A percentile compares a stretch with the other conserved stretches of the same genome.
phyloP scores from a whole-genome alignment of 2,888 invertebrate species.

The Epiblema foenella region DNA sequence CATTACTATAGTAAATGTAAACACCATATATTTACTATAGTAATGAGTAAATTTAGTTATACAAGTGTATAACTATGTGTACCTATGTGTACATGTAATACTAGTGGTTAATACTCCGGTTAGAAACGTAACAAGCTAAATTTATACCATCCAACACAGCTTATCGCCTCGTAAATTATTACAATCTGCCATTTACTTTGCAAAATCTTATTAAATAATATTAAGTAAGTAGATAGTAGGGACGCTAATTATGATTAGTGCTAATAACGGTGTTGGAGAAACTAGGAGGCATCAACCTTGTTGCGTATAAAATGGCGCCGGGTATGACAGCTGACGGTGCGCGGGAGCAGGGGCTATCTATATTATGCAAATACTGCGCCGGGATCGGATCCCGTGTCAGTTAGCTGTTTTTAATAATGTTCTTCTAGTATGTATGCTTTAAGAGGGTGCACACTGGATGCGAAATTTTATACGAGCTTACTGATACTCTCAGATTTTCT shows the following conservation, averaged over 20 bases:
- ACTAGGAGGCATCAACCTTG: conserved; percentile 55
- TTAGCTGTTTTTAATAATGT: conserved; percentile 50
- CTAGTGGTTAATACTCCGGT: conserved; percentile 20
- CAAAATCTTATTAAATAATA: conserved; percentile 41
- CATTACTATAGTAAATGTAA: not conserved
- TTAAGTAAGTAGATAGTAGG: conserved; percentile 41
- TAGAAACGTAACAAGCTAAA: conserved; percentile 38
- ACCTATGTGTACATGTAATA: not conserved
- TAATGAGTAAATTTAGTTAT: no score
- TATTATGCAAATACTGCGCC: conserved; percentile 57
- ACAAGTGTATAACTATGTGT: conserved; percentile 3
- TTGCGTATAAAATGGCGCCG: conserved; percentile 58
- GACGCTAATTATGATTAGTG: conserved; percentile 54
- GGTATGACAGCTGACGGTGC: conserved; percentile 52
- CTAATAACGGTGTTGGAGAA: conserved; percentile 56
- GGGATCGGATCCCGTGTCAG: conserved; percentile 46
- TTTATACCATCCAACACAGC: conserved; percentile 33
- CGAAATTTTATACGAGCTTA: no score
- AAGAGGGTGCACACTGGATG: conserved; percentile 19
- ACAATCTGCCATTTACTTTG: conserved; percentile 34
- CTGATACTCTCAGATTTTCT: no score
- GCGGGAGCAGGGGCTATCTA: conserved; percentile 49
- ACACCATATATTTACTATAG: no score
- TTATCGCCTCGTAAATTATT: conserved; percentile 38
- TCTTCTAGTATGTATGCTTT: conserved; percentile 30